Conservation (phyloP, 2,888 invertebrate genomes). For the Thyatira batis region DNA sequence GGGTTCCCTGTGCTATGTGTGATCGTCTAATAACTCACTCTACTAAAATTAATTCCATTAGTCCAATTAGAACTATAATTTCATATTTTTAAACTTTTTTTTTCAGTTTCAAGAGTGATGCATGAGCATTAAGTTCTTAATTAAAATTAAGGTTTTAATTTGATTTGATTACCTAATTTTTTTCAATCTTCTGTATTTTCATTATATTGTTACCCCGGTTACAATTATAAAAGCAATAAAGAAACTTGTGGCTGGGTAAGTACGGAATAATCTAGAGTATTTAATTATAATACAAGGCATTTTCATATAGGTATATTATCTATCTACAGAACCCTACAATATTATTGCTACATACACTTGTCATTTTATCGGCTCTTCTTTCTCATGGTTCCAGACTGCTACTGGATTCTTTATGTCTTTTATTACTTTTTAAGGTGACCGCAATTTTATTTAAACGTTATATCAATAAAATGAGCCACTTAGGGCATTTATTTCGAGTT, state of each 20-base stretch:
- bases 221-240: too few species aligned
- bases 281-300: too few species aligned
- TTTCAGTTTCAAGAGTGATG: too few species aligned
- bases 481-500: conserved; percentile 41
- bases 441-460: conserved; percentile 70
- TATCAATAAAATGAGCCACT: conserved; percentile 63
- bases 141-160: too few species aligned
- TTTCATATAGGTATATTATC: conserved; percentile 1
- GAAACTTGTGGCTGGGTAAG: too few species aligned
- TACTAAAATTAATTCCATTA: conserved; percentile 4
- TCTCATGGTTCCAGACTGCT: conserved; percentile 76
- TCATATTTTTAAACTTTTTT: too few species aligned
- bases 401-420: conserved; percentile 72
- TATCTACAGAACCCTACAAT: conserved; percentile 50
- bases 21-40: conserved; percentile 7
- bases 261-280: too few species aligned
- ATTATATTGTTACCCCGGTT: too few species aligned
- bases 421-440: conserved; percentile 62
- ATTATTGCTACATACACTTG: conserved; percentile 36
- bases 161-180: too few species aligned
- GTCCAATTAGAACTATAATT: too few species aligned
- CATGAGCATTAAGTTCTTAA: too few species aligned
- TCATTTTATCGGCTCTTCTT: conserved; percentile 69
- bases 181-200: too few species aligned
- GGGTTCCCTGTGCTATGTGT: conserved; percentile 50